phyloP scores from a whole-genome alignment of 1,140 invertebrate genomes.

The Plodia interpunctella region DNA sequence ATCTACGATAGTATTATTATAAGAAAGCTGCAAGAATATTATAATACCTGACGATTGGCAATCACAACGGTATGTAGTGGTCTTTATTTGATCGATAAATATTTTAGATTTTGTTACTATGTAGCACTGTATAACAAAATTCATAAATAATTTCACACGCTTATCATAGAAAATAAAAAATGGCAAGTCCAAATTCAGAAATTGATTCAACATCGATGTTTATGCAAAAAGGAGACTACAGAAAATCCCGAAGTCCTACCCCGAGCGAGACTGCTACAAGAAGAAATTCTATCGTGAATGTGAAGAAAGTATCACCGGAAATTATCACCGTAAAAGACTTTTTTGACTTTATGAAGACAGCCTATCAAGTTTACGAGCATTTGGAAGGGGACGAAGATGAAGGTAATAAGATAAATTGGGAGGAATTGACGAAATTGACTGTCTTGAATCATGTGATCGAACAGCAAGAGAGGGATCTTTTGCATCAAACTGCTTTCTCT shows the following conservation, averaged over 20 bases:
- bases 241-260: constrained; percentile 37
- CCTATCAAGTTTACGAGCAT: constrained; percentile 82
- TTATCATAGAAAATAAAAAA: constrained; percentile 22
- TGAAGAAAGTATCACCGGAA: constrained; percentile 48
- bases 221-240: constrained; percentile 44
- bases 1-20: background rate
- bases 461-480: constrained; percentile 60
- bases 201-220: constrained; percentile 60
- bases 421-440: constrained; percentile 74
- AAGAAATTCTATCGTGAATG: constrained; percentile 35
- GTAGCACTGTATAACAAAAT: background rate
- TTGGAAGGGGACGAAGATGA: constrained; percentile 79
- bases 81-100: constrained; percentile 52
- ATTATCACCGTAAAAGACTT: constrained; percentile 83
- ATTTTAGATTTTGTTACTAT: constrained; percentile 14
- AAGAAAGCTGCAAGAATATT: background rate
- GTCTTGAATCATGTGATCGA: constrained; percentile 69
- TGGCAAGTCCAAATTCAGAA: constrained; percentile 57
- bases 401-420: constrained; percentile 81
- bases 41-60: background rate
- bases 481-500: constrained; percentile 46
- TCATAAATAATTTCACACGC: constrained; percentile 3
- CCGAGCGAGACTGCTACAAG: constrained; percentile 36
- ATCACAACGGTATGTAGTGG: constrained; percentile 26
- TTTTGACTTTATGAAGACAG: constrained; percentile 84